Base-by-base conservation (phyloP, 1,140 invertebrate genomes). In the Melanaphis sacchari region DNA sequence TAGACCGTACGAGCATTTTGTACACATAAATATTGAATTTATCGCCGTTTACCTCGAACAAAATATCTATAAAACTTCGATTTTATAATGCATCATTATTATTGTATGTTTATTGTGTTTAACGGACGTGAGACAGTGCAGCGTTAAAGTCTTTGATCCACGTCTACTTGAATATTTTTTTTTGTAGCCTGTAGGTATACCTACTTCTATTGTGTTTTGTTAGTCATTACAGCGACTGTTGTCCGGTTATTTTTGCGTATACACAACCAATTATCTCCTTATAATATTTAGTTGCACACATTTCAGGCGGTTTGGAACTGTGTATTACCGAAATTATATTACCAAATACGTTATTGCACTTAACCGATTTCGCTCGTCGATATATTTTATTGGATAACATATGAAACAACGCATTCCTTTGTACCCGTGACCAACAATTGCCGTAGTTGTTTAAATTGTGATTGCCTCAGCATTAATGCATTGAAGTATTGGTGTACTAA, bases 61-160 rank as follows among this genome's bases (percentile, higher is more conserved):
- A 38, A 89, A 76, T 26, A 85, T 41, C 54, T n/a, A 66, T 90
- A 31, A 66, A 90, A 90, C 18, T 89, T 22, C 4, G 38, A 40
- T 81, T 81, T 18, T 38, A 8, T 81, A n/a, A n/a, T n/a, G n/a
- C n/a, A 36, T 36, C 24, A 22, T 38, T 21, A 82, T 21, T 43
- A 85, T 18, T 36, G 31, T 36, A 22, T 46, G 31, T 36, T 9
- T 46, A 46, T 36, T n/a, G 0, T 21, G 31, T 46, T 87, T 22
- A 87, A 22, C 18, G 15, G 18, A 54, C 38, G 11, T 2, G 3
- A 8, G 9, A 54, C n/a, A 2, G 52, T n/a, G 89, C 15, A 0
- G 89, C 89, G 89, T 90, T 90, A 41, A 90, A 90, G 89, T 90
- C 89, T 90, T n/a, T n/a, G 59, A 1, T 11, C 36, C 31, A 41